A percentile compares a stretch with the other conserved stretches of the same genome.
Evolutionary conservation across 2,113 vertebrate genomes (phyloP).

Genomic region (Mesocricetus auratus): DNA sequence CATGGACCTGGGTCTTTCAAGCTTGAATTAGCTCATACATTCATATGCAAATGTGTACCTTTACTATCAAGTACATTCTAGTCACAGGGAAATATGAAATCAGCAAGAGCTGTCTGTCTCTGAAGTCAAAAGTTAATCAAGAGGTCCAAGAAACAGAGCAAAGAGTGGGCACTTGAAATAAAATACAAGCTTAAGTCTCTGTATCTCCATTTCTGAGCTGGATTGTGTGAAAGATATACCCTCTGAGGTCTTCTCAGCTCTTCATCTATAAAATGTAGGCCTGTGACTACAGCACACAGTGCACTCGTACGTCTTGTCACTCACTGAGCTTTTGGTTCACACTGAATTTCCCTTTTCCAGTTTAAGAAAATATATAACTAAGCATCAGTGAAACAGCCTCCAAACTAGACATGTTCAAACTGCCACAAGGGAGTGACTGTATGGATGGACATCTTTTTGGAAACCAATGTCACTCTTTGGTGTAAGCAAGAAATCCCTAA

Average conservation of each 20-base stretch:
- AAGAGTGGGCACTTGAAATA: background rate
- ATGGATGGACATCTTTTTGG: background rate
- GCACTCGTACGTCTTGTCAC: background rate
- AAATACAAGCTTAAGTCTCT: background rate
- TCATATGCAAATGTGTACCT: no score
- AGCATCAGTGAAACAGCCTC: background rate
- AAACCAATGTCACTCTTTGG: background rate
- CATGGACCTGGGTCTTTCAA: background rate
- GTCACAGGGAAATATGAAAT: background rate
- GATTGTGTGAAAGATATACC: background rate
- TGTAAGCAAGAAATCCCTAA: conserved; percentile 37
- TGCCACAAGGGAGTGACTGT: background rate
- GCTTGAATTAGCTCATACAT: background rate
- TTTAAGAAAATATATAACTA: background rate
- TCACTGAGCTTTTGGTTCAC: background rate
- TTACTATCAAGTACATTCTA: background rate
- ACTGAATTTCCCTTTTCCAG: background rate
- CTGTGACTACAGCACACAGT: background rate
- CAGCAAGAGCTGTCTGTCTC: background rate
- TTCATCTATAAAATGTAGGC: background rate
- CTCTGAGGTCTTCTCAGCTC: background rate
- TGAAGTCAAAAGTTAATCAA: background rate
- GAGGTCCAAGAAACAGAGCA: background rate
- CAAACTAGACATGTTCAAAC: background rate
- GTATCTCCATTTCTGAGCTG: background rate